Evolutionary conservation across 2,113 vertebrate species (phyloP).

Genomic region (Heterotilapia buettikoferi): DNA sequence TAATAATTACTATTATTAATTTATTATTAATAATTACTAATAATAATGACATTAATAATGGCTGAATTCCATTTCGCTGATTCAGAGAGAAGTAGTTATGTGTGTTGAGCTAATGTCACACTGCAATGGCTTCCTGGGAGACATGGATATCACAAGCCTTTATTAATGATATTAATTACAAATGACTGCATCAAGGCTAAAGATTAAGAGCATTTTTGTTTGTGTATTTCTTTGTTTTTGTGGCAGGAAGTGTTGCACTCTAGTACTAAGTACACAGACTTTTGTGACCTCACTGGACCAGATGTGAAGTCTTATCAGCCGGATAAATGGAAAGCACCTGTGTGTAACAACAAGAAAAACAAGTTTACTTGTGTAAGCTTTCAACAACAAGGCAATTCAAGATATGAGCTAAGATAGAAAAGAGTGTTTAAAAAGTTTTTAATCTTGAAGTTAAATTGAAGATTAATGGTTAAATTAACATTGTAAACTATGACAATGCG

Average conservation of each 20-base stretch:
- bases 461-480: background rate
- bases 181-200: background rate
- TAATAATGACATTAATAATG: background rate
- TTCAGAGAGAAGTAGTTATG: background rate
- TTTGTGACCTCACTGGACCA: background rate
- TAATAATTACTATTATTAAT: too few relatives aligned
- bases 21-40: too few relatives aligned
- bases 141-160: background rate
- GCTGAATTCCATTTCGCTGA: background rate
- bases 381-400: background rate
- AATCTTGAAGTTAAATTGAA: background rate
- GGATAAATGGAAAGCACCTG: background rate
- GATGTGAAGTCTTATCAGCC: background rate
- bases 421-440: background rate
- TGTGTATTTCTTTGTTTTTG: background rate
- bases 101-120: background rate
- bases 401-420: background rate
- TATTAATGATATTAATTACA: background rate
- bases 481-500: accelerated
- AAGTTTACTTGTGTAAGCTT: background rate
- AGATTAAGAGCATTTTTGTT: background rate
- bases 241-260: background rate
- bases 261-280: background rate
- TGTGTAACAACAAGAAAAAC: background rate
- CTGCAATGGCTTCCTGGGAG: background rate